Percentiles rank a stretch among this genome's conserved stretches.
These are phyloP conservation scores for Rhea pennata DNA, from an alignment of 2,113 vertebrate genomes.

Conservation along the genomic window DNA sequence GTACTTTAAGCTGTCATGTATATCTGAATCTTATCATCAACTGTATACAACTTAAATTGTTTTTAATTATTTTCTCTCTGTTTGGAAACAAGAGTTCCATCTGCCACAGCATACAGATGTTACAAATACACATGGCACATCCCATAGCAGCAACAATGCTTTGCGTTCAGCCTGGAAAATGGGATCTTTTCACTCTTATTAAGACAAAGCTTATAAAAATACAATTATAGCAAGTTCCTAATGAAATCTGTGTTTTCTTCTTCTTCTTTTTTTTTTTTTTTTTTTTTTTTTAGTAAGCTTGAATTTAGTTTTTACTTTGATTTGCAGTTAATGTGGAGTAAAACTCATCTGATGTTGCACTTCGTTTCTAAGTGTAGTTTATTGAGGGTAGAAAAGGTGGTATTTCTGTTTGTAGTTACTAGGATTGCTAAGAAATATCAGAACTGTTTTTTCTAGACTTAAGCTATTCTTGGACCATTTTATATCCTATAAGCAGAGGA, in stretches of 20 bases:
- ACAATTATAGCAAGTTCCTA: constrained; percentile 1
- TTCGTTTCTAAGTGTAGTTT: neutral
- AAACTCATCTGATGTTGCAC: neutral
- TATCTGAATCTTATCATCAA: neutral
- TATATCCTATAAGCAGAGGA: neutral
- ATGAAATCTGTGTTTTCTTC: constrained; percentile 19
- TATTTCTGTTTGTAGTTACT: neutral
- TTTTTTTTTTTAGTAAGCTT: neutral
- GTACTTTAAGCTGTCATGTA: neutral
- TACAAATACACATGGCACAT: constrained; percentile 20
- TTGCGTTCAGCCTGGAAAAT: constrained; percentile 62
- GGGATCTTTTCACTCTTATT: constrained; percentile 22
- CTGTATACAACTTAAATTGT: neutral
- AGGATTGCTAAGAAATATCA: neutral
- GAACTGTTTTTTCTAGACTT: constrained; percentile 2
- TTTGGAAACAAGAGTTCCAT: neutral
- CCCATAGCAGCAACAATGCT: constrained; percentile 52
- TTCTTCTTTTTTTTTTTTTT: too few relatives aligned
- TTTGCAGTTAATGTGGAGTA: neutral
- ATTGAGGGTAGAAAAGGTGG: neutral
- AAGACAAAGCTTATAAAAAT: constrained; percentile 38
- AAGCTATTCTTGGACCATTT: neutral
- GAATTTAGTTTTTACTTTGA: neutral
- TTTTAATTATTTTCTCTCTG: constrained; percentile 8
- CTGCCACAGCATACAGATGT: constrained; percentile 15